Base-by-base conservation (phyloP, 1,140 invertebrate species). In the Phocides pigmalion region DNA sequence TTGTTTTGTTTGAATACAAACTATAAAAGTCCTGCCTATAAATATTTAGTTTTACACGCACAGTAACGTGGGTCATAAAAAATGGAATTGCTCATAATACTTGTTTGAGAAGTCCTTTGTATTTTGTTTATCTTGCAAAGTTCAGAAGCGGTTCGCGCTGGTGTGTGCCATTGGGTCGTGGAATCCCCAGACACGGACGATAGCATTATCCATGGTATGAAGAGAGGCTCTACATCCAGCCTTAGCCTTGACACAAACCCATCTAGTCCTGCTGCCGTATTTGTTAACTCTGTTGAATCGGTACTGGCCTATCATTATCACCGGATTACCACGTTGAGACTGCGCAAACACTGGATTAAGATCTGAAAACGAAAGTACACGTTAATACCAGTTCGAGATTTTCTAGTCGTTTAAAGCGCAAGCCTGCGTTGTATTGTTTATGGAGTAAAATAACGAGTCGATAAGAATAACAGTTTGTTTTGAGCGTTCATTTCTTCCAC, bases 281-380 rank as follows among this genome's bases (percentile, higher is more conserved):
- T 89, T 89, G 37, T 89, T 89, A 4, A 89, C 87, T 22, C 87
- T 81, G 63, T 90, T 89, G 54, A 91, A 91, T 1, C 87, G 82
- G 58, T 90, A 91, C 56, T 84, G 83, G 11, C 86, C 87, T 41
- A 91, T 89, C 87, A 89, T 90, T 5, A 91, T 90, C n/a, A 91
- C 84, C 6, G 87, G 87, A 42, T 91, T 91, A 1, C 89, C 89
- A 11, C 87, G 76, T 63, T 90, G 86, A 6, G 89, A 91, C 47
- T 82, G 79, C 4, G 86, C 87, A 58, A 90, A 91, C 6, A 88
- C 84, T 2, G 88, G 85, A 47, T 82, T 88, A 22, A 90, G 58
- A 84, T 90, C 88, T 89, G 79, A 63, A 88, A 85, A 51, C 8
- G 62, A 53, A 53, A 69, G 19, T 28, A 5, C 12, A 35, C n/a